phyloP scores from a whole-genome alignment of 2,888 invertebrate genomes.

The Eristalis pertinax region DNA sequence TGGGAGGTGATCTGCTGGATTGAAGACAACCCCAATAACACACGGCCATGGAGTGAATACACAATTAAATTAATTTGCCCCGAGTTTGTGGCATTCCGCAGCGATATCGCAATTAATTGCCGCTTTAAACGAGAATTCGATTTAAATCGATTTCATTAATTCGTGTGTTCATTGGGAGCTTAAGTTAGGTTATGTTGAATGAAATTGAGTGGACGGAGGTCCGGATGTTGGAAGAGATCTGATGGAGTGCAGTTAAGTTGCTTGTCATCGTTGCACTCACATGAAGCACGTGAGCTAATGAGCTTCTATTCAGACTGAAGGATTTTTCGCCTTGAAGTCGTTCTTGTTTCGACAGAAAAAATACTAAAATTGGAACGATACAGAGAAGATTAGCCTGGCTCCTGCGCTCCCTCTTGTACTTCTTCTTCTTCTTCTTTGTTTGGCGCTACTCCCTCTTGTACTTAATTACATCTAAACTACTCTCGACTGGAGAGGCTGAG shows the following conservation, averaged over 20 bases:
- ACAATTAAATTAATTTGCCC: slow-evolving; percentile 55
- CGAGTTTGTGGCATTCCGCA: slow-evolving; percentile 33
- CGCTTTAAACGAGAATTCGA: neutral
- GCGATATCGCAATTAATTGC: slow-evolving; percentile 24
- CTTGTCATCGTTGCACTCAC: too few relatives aligned
- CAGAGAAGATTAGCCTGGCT: slow-evolving; percentile 96
- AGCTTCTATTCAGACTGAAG: too few relatives aligned
- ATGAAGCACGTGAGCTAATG: too few relatives aligned
- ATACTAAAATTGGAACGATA: slow-evolving; percentile 89
- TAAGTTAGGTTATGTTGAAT: neutral
- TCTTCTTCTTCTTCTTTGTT: too few relatives aligned
- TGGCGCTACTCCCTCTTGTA: too few relatives aligned
- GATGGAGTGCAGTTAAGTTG: too few relatives aligned
- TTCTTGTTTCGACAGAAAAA: slow-evolving; percentile 15
- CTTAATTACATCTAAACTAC: too few relatives aligned
- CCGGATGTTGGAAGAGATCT: too few relatives aligned
- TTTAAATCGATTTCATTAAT: neutral
- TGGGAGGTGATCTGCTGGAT: neutral
- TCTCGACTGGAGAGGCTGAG: too few relatives aligned
- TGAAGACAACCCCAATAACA: slow-evolving; percentile 53
- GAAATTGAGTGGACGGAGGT: too few relatives aligned
- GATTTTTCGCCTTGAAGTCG: neutral
- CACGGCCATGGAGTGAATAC: slow-evolving; percentile 33
- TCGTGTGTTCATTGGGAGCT: neutral
- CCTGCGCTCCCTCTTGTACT: too few relatives aligned